Evolutionary conservation across 2,113 vertebrate species (phyloP), one percentile per base, ranked within the genome.

Genomic region (Hipposideros armiger): DNA sequence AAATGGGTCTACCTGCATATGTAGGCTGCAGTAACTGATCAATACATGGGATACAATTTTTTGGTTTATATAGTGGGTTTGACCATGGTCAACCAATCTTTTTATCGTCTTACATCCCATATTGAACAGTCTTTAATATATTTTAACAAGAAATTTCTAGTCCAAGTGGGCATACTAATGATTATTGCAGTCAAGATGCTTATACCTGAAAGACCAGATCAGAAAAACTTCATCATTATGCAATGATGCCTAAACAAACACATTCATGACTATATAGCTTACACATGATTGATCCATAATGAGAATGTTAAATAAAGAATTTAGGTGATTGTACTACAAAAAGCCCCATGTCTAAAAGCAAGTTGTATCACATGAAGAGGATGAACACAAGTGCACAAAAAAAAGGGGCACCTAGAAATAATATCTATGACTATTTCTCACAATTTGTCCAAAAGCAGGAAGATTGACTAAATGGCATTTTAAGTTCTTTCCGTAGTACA

Each of bases 401-500:
- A 36, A 91, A 42, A 20, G 76, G 40, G 77, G 19, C 36, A 72
- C 54, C 85, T 77, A 73, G 73, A 81, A 90, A 90, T 76, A 92
- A 40, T 9, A 74, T 22, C 47, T 45, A 32, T 15, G 9, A 42
- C 28, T 16, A n/a, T n/a, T 52, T 66, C 42, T 89, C 19, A 42
- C 24, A 19, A 6, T 91, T 62, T 62, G 9, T 76, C 26, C 74
- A 60, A 80, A 94, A 72, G 56, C 50, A 89, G 22, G 3, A 90
- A 45, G 42, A 90, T 4, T 19, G 13, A 87, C 17, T 76, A 73
- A 66, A 45, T 58, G 60, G 45, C 8, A 16, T 74, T 80, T 80
- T 60, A 60, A 90, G 74, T 36, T 56, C 36, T 80, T 95, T 52
- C 62, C 42, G 72, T 19, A 74, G 32, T 81, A 76, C 95, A 84